Percentiles rank a stretch among this genome's conserved stretches.
These are phyloP conservation scores for Ranitomeya imitator DNA, from an alignment of 2,113 vertebrate species.

Conservation along the genomic window DNA sequence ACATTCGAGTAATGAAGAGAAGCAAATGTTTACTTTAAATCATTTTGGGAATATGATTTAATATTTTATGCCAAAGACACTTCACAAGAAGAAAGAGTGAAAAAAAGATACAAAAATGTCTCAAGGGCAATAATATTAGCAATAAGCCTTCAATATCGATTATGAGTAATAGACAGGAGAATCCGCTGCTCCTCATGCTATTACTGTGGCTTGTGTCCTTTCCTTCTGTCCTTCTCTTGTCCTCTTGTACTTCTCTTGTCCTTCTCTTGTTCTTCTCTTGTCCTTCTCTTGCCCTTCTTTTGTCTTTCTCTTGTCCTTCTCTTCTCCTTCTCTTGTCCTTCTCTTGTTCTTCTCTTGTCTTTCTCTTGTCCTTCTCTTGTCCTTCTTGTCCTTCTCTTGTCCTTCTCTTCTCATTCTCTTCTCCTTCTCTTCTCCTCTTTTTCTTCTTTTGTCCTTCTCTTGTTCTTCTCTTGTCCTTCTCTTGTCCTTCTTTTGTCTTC, in stretches of 20 bases:
- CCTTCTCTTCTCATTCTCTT: no score
- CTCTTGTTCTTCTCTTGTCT: no score
- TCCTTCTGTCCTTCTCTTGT: constrained; percentile 23
- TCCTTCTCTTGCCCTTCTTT: neutral
- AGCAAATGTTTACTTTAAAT: neutral
- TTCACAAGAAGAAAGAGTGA: neutral
- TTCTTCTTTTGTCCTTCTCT: no score
- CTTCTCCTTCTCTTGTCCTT: neutral
- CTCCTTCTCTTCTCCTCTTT: no score
- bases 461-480: neutral
- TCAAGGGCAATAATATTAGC: neutral
- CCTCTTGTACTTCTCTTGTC: neutral
- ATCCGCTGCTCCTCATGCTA: no score
- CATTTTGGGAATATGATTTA: neutral
- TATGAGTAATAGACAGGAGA: no score
- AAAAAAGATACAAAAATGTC: neutral
- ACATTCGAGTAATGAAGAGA: neutral
- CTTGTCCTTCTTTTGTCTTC: neutral
- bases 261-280: constrained; percentile 67
- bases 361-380: no score
- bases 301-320: neutral
- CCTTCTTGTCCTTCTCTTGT: no score
- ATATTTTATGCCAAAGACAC: neutral
- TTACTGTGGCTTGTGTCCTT: neutral
- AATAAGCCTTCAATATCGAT: neutral